phyloP scores from a whole-genome alignment of 2,797 vertebrate species.

The Typhlichthys subterraneus region DNA sequence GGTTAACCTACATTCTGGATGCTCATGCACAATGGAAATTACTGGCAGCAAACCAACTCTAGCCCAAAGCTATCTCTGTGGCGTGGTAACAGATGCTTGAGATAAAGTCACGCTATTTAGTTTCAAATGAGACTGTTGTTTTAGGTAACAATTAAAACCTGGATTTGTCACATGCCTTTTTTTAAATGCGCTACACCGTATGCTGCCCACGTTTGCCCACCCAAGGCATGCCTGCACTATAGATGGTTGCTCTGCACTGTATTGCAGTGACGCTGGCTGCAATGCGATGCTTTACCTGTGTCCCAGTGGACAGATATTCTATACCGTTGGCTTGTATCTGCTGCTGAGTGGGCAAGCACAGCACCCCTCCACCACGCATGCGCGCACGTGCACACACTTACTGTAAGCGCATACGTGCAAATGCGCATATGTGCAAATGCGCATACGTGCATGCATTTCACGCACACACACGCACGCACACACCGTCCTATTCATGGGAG shows the following conservation, averaged over 20 bases:
- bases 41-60: slow-evolving; percentile 44
- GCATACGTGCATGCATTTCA: not conserved
- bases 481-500: not conserved
- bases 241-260: slow-evolving; percentile 59
- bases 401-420: not conserved
- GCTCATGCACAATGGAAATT: slow-evolving; percentile 48
- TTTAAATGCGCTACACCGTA: no score
- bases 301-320: slow-evolving; percentile 66
- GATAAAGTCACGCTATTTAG: no score
- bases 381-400: not conserved
- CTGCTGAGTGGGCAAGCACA: slow-evolving; percentile 62
- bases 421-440: not conserved
- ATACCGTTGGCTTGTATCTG: slow-evolving; percentile 56
- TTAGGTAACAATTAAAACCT: no score
- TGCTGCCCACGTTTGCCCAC: no score
- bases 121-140: no score
- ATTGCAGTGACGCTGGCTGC: slow-evolving; percentile 74
- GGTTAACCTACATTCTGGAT: slow-evolving; percentile 60
- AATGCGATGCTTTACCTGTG: slow-evolving; percentile 65
- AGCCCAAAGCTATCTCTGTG: slow-evolving; percentile 23
- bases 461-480: not conserved
- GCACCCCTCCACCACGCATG: slow-evolving; percentile 61
- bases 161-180: no score
- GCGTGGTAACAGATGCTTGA: slow-evolving; percentile 43
- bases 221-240: slow-evolving; percentile 17